Percentiles rank a stretch among this genome's conserved stretches.
Evolutionary conservation across 1,140 invertebrate species (phyloP).

Genomic region (Drosophila rufa): DNA sequence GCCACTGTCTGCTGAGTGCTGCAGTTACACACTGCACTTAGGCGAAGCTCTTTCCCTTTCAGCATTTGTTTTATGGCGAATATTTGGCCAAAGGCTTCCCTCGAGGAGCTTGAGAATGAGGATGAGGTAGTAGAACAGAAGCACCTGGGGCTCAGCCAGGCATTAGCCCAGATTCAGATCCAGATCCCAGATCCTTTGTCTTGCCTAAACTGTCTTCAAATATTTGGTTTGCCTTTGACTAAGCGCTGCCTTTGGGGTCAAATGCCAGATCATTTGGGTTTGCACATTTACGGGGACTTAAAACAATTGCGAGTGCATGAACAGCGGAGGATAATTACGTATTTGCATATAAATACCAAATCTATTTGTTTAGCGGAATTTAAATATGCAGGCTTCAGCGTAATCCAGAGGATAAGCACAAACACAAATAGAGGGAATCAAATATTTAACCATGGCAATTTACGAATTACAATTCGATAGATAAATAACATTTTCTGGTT

Average conservation of each 20-base stretch:
- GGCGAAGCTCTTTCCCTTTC: slow-evolving; percentile 22
- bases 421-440: background rate
- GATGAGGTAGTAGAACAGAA: too few relatives aligned
- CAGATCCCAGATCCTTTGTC: slow-evolving; percentile 31
- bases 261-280: slow-evolving; percentile 3
- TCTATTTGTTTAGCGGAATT: slow-evolving; percentile 10
- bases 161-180: slow-evolving; percentile 36
- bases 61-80: slow-evolving; percentile 57
- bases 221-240: slow-evolving; percentile 38
- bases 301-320: slow-evolving; percentile 12
- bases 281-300: background rate
- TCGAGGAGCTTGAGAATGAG: slow-evolving; percentile 1
- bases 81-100: slow-evolving; percentile 43
- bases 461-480: background rate
- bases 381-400: background rate
- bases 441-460: background rate
- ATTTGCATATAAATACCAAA: background rate
- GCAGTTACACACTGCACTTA: slow-evolving; percentile 45
- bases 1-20: slow-evolving; percentile 37
- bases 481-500: background rate
- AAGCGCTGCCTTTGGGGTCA: slow-evolving; percentile 21
- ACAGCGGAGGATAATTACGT: slow-evolving; percentile 10
- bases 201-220: slow-evolving; percentile 16
- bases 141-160: slow-evolving; percentile 33
- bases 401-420: slow-evolving; percentile 10